phyloP scores from a whole-genome alignment of 2,113 vertebrate genomes.

The Eubucco bourcierii region DNA sequence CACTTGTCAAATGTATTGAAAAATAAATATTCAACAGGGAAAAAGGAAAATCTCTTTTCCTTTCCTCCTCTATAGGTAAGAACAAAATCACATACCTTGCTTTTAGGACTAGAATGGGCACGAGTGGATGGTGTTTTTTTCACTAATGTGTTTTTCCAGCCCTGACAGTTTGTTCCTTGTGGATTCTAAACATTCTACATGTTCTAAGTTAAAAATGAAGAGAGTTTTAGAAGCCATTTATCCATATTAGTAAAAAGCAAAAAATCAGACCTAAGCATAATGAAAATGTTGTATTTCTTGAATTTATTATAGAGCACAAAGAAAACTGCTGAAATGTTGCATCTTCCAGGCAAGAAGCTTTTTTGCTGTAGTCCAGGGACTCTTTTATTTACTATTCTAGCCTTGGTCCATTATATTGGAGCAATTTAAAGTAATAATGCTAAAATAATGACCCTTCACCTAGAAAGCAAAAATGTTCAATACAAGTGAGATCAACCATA shows the following conservation, averaged over 20 bases:
- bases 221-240: background rate
- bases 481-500: constrained; percentile 72
- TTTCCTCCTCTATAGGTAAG: background rate
- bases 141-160: background rate
- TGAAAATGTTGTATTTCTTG: background rate
- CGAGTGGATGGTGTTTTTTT: background rate
- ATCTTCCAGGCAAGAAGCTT: constrained; percentile 3
- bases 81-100: background rate
- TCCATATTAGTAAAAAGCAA: background rate
- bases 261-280: background rate
- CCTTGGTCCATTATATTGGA: constrained; percentile 50
- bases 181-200: background rate
- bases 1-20: background rate
- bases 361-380: background rate
- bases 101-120: background rate
- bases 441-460: constrained; percentile 74
- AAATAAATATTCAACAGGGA: background rate
- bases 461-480: constrained; percentile 53
- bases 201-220: background rate
- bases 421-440: constrained; percentile 71
- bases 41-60: background rate
- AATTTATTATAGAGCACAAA: background rate
- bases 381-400: constrained; percentile 63
- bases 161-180: background rate
- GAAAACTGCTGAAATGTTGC: constrained; percentile 10